Base-by-base conservation (phyloP, 2,888 invertebrate species). In the Cephus pygmeus region DNA sequence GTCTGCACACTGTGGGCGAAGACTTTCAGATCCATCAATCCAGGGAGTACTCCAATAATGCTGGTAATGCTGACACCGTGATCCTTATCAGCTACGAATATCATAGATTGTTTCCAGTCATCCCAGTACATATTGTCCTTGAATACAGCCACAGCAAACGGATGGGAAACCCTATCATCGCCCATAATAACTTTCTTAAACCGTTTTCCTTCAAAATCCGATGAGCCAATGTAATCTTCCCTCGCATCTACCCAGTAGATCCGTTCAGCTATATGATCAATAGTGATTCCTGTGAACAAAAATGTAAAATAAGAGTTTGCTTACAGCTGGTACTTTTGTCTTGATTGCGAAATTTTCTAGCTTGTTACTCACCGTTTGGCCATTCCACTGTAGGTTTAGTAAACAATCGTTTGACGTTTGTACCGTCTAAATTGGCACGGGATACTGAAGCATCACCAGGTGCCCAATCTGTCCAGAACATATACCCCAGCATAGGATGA, bases 401-500 rank as follows among this genome's bases (percentile, higher is more conserved):
- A 85, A 96, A 95, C 78, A 96, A 90, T 81, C 92, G 93, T 84
- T 93, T 93, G 0, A 95, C 93, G 80, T 96, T 93, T 0, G 93
- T 93, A 0, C 98, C 98, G 88, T 97, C 97, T 81, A 97, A 92
- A 88, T 96, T 95, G 0, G 97, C 95, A 76, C 97, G 93, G 11
- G 95, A 96, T 11, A 98, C 95, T 0, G 96, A 95, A 0, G 97
- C 97, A 82, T 94, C 94, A n/a, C 93, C 93, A 4, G 94, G 93
- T 6, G 96, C 96, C 97, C 97, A 97, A 89, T 98, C 98, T 0
- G 97, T 97, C 96, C 97, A 97, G 90, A 96, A 98, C 90, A 96
- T 92, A 84, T 95, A 96, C 78, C 97, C 97, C 76, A 94, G 94
- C 87, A 93, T 93, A 0, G 98, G 97, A 92, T 98, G 97, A 0